These are phyloP conservation scores for Symphodus melops DNA, from an alignment of 2,113 vertebrate species.

Conservation along the genomic window DNA sequence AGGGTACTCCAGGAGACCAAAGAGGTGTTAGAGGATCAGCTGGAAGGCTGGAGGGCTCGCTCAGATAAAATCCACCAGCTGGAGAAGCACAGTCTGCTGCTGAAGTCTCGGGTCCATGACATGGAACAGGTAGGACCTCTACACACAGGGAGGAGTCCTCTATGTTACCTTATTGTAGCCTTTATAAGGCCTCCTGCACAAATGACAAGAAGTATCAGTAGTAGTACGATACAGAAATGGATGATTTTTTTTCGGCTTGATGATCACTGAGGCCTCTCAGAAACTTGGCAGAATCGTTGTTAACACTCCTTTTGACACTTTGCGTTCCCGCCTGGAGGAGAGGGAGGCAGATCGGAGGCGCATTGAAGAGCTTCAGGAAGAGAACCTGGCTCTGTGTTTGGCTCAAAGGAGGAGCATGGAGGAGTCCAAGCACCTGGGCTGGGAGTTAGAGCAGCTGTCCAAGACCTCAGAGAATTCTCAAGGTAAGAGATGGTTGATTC, in stretches of 20 bases:
- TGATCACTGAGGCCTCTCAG: background rate
- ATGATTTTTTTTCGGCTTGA: too few species aligned
- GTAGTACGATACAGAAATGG: background rate
- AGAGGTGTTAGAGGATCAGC: constrained; percentile 95
- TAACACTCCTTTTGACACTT: background rate
- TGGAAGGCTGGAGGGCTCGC: constrained; percentile 91
- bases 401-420: constrained; percentile 96
- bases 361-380: constrained; percentile 91
- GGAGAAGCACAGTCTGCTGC: constrained; percentile 93
- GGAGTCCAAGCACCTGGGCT: constrained; percentile 91
- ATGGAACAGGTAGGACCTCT: constrained; percentile 92
- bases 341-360: constrained; percentile 88
- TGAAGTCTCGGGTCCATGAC: constrained; percentile 93
- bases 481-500: constrained; percentile 77
- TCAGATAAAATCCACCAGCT: constrained; percentile 97
- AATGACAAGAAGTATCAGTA: background rate
- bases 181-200: background rate
- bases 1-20: constrained; percentile 97
- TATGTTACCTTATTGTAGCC: background rate
- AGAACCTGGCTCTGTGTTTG: constrained; percentile 91
- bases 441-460: constrained; percentile 93
- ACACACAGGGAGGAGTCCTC: background rate
- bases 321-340: constrained; percentile 80
- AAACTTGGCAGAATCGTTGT: background rate
- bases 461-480: constrained; percentile 87